Percentiles rank a stretch among this genome's conserved stretches.
Conservation (phyloP, 2,113 vertebrate genomes). For the Macquaria ambigua region DNA sequence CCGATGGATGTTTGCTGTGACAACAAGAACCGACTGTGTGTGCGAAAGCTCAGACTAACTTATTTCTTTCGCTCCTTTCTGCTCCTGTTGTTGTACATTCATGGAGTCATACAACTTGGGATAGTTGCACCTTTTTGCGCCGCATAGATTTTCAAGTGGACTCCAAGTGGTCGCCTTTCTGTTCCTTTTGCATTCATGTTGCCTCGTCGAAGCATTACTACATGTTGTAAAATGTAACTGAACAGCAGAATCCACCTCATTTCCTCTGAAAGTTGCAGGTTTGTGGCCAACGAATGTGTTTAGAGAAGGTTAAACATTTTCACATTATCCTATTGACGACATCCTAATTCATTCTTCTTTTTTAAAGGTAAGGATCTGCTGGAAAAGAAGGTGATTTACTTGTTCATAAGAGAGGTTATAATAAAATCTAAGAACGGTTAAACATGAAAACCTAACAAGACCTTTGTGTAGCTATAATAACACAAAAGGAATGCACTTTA, state of each 20-base stretch:
- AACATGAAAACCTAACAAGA: too few relatives aligned
- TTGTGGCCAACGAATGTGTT: not conserved
- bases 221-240: not conserved
- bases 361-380: not conserved
- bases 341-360: rapidly evolving
- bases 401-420: too few relatives aligned
- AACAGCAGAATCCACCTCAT: not conserved
- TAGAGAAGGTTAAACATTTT: not conserved
- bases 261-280: not conserved
- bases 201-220: not conserved
- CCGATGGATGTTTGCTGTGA: not conserved
- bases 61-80: not conserved
- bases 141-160: not conserved
- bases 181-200: not conserved
- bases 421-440: too few relatives aligned
- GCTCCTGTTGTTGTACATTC: not conserved
- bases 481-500: not conserved
- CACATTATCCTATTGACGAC: not conserved
- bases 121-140: not conserved
- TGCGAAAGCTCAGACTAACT: not conserved
- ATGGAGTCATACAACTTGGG: not conserved
- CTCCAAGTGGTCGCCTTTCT: not conserved
- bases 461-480: not conserved
- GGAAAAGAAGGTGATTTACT: not conserved
- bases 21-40: not conserved